phyloP scores from a whole-genome alignment of 2,113 vertebrate genomes.

The Cochlearius cochlearius region DNA sequence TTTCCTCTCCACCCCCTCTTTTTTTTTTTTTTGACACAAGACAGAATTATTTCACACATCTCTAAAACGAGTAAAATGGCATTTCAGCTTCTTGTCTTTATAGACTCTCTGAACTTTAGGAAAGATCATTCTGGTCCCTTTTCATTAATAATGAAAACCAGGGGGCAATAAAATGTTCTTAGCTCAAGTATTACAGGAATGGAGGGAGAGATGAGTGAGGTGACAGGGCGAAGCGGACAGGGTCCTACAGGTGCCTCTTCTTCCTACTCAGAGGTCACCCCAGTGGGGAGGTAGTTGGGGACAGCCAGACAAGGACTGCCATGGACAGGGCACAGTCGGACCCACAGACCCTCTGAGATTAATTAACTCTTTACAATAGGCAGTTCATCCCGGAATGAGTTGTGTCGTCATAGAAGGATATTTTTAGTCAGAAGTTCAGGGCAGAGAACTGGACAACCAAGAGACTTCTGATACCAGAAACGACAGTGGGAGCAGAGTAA shows the following conservation, averaged over 20 bases:
- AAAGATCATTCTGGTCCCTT: slow-evolving; percentile 86
- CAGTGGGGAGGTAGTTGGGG: background rate
- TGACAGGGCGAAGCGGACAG: slow-evolving; percentile 51
- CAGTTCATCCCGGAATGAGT: background rate
- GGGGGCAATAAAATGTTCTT: slow-evolving; percentile 83
- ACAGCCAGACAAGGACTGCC: background rate
- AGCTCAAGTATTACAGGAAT: slow-evolving; percentile 43
- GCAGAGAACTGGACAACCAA: background rate
- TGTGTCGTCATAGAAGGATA: background rate
- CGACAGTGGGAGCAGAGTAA: background rate
- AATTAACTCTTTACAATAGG: background rate
- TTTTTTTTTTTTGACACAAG: slow-evolving; percentile 75
- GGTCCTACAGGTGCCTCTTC: slow-evolving; percentile 67
- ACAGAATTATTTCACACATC: slow-evolving; percentile 81
- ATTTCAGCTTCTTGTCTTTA: slow-evolving; percentile 84
- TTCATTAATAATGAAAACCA: slow-evolving; percentile 89
- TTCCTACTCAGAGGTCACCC: background rate
- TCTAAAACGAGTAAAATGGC: slow-evolving; percentile 83
- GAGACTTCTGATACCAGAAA: background rate
- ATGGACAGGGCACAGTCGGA: background rate
- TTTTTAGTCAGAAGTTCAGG: background rate
- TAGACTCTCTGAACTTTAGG: slow-evolving; percentile 87
- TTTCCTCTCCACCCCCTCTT: background rate
- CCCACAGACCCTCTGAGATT: background rate
- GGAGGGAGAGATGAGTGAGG: slow-evolving; percentile 35